Percentiles rank a stretch among this genome's conserved stretches.
phyloP scores from a whole-genome alignment of 2,113 vertebrate species.

The Ondatra zibethicus region DNA sequence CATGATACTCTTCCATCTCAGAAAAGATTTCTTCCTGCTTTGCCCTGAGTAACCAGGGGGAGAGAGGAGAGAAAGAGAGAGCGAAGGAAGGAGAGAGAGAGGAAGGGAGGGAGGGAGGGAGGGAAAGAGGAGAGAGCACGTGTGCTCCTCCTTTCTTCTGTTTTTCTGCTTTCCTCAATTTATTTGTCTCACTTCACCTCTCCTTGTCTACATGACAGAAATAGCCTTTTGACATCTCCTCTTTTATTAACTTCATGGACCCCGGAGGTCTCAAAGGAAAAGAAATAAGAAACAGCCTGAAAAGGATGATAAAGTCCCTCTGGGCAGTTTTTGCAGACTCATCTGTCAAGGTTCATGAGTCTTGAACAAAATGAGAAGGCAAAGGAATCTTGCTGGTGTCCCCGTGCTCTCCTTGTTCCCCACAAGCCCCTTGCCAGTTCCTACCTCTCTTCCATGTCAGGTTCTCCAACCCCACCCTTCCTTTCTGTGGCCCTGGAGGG shows the following conservation, averaged over 20 bases:
- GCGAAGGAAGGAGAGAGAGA: too few species aligned
- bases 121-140: too few species aligned
- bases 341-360: not conserved
- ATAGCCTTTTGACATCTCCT: slow-evolving; percentile 36
- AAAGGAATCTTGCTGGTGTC: not conserved
- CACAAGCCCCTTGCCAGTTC: not conserved
- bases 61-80: too few species aligned
- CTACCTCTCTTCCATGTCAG: slow-evolving; percentile 35
- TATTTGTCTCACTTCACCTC: slow-evolving; percentile 60
- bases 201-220: slow-evolving; percentile 60
- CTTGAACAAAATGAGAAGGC: slow-evolving; percentile 19
- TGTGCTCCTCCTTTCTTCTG: not conserved
- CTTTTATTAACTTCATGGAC: slow-evolving; percentile 17
- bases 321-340: not conserved
- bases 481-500: slow-evolving; percentile 75
- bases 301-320: not conserved
- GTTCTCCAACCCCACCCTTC: slow-evolving; percentile 70
- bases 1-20: slow-evolving; percentile 37
- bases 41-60: not conserved
- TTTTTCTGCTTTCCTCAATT: slow-evolving; percentile 12
- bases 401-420: not conserved
- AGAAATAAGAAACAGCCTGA: not conserved
- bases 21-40: slow-evolving; percentile 56
- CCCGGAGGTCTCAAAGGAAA: slow-evolving; percentile 49
- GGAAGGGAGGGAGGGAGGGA: not conserved